Evolutionary conservation across 2,888 invertebrate species (phyloP), one percentile per base, ranked within the genome.

Genomic region (Tanypteryx hageni): DNA sequence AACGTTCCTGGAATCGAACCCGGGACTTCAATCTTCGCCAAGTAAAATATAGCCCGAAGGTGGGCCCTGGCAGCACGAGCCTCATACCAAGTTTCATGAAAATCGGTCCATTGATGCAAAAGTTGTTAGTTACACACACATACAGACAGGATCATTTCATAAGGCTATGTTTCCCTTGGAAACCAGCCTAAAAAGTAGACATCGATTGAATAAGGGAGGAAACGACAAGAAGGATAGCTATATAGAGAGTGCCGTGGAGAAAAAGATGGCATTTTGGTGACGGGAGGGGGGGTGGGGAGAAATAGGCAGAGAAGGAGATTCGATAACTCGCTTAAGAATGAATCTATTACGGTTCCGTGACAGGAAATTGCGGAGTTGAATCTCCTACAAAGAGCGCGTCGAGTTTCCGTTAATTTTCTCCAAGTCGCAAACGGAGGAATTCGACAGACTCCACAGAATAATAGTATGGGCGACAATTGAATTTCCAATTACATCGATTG

Each of bases 311-410:
- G 44, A n/a, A n/a, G n/a, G 76, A 22, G 16, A 22, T 22, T 76
- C 76, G 9, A 76, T 76, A 76, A 76, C 76, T 76, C 76, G 22
- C 22, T n/a, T 18, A 10, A 68, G 64, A 76, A 4, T 10, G 22
- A 22, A 2, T 76, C 76, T 76, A 76, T 76, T 76, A 76, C 13
- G 76, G 76, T 13, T 76, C 76, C 76, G 76, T 76, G 76, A 76
- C 76, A 76, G 76, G 76, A 76, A 76, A 76, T 11, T 76, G 76
- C 76, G 11, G 27, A 68, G 68, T 68, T n/a, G 10, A n/a, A 76
- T n/a, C n/a, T 76, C 76, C 22, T 22, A 22, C 76, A 27, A 44
- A 76, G 27, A 22, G 22, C 76, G 76, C 22, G 22, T 27, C 27
- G 27, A 22, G 76, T 76, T 76, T 76, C 76, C 76, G 76, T 76